Conservation (phyloP, 2,888 invertebrate genomes). For the Pammene aurita region DNA sequence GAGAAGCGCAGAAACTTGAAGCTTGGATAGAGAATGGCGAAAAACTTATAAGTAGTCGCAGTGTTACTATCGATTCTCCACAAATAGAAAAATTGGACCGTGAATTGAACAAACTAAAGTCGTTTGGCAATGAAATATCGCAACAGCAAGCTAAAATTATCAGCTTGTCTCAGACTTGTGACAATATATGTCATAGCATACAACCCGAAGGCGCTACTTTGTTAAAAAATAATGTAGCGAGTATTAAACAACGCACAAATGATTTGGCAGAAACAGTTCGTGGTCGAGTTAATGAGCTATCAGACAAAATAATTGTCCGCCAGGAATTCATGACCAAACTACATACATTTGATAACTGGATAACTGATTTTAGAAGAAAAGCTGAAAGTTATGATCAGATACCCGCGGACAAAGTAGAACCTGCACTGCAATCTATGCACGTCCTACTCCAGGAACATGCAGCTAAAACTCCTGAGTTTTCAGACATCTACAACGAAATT, state of each 20-base stretch:
- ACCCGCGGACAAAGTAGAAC: conserved; percentile 90
- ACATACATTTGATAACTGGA: conserved; percentile 91
- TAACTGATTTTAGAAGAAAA: conserved; percentile 87
- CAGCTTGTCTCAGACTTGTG: conserved; percentile 89
- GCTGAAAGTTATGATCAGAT: conserved; percentile 91
- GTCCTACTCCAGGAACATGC: conserved; percentile 92
- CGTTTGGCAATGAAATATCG: conserved; percentile 92
- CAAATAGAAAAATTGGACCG: conserved; percentile 90
- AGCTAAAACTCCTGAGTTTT: conserved; percentile 90
- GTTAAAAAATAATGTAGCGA: conserved; percentile 88
- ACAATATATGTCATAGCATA: conserved; percentile 89
- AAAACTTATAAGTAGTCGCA: conserved; percentile 83
- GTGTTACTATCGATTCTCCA: conserved; percentile 86
- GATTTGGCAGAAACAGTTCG: conserved; percentile 90
- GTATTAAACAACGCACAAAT: conserved; percentile 88
- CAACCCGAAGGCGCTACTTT: conserved; percentile 89
- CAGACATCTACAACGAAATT: conserved; percentile 91
- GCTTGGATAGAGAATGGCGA: conserved; percentile 89
- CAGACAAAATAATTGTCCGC: conserved; percentile 90
- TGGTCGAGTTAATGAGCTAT: conserved; percentile 89
- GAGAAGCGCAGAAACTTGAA: conserved; percentile 89
- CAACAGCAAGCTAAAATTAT: conserved; percentile 93
- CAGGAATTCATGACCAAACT: conserved; percentile 93
- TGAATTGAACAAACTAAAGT: conserved; percentile 89
- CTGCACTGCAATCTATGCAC: conserved; percentile 90